Evolutionary conservation across 2,113 vertebrate genomes (phyloP), one percentile per base, ranked within the genome.

Genomic region (Solenodon paradoxus): DNA sequence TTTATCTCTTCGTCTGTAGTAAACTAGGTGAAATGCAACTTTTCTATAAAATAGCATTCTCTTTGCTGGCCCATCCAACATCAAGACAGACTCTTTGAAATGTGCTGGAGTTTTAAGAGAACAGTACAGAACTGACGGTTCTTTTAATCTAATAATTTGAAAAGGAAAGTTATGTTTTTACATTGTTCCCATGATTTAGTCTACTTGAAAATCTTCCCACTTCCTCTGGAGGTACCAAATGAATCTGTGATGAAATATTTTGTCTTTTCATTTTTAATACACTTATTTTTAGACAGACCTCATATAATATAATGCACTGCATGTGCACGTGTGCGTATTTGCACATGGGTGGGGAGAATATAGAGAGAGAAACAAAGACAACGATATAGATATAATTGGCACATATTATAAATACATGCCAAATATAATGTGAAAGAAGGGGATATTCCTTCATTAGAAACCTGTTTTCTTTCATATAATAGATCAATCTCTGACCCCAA

Each of bases 1-100:
- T 72, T 35, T 82, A 96, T 84, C 63, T 68, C 9, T 24, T n/a
- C 86, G 59, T 40, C 2, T 95, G 82, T 88, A 80, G 28, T 95
- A 22, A 53, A 83, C 42, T 66, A 93, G 68, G 45, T 89, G 22
- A 40, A 92, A 32, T n/a, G 32, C 55, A 57, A 81, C 20, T 82
- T 84, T 84, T 95, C 42, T 90, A 10, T 57, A 72, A 94, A 93
- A 84, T 0, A 78, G 2, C 30, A 77, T n/a, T 88, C 26, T 93
- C 51, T 78, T 82, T 68, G 10, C 1, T 90, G 32, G 53, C 5
- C 40, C 26, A 59, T 72, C 82, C 1, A 12, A 22, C 49, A 92
- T 35, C 22, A 95, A 94, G 59, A 51, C 9, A 15, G 5, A 45
- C 30, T 77, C 2, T 88, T 0, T 11, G 77, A 81, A 90, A 96